Evolutionary conservation across 2,797 vertebrate species (phyloP), one percentile per base, ranked within the genome.

Genomic region (Helostoma temminkii): DNA sequence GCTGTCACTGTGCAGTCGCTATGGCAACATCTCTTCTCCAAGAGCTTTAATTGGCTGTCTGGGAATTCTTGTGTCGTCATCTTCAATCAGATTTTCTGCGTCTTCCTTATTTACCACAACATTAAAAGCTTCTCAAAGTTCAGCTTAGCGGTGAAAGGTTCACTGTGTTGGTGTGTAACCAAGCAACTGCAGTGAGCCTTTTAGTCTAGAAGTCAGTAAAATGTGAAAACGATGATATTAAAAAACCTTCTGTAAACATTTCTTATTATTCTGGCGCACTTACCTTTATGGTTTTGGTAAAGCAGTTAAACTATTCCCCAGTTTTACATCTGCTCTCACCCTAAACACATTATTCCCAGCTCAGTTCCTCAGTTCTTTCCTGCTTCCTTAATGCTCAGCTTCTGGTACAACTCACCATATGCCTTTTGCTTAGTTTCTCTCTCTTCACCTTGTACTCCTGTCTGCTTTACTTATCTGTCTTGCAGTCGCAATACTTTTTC

Each of bases 1-100:
- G 62, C 87, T 89, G 85, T 88, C 78, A 81, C 75, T 76, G 74
- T 41, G 58, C 1, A 37, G 82, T 92, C 68, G 66, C 90, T 84
- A 92, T 74, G 74, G 88, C 71, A 89, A 89, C 83, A 76, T 41
- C 78, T 63, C 61, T 24, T 26, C 28, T 75, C 58, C 37, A 16
- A 55, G 69, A 26, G 73, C 67, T 62, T 54, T 4, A 59, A 90
- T 90, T 87, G 88, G 88, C 65, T 83, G 78, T 18, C 3, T 2
- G 59, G 66, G 77, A 83, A 82, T 89, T 81, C 80, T 86, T 78
- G 77, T 68, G 70, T 41, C 28, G 46, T 86, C 83, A 83, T 74
- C 49, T 45, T 37, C 60, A 47, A 11, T 39, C 46, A 1, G 5
- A 3, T 52, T 55, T 49, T 26, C n/a, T 42, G 24, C 25, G 0